These are phyloP conservation scores for Aurelia coerulea DNA, from an alignment of 30 jellyfish, hydroid and myxozoan species.

Conservation along the genomic window DNA sequence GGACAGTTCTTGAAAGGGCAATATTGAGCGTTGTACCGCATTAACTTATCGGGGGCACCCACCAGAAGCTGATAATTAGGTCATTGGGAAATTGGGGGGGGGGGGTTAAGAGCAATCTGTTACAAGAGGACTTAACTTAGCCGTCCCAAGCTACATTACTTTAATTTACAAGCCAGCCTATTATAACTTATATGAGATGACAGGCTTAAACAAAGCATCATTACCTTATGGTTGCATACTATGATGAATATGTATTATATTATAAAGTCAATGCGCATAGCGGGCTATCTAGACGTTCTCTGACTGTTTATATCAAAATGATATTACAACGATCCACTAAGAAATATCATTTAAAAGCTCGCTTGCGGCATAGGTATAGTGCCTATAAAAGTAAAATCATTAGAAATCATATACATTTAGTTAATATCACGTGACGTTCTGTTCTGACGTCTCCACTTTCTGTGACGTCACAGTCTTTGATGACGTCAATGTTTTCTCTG, in stretches of 20 bases:
- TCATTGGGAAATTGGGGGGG: too few species aligned
- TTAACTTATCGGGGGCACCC: too few species aligned
- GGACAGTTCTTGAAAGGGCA: too few species aligned
- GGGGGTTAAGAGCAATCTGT: too few species aligned
- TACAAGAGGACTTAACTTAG: too few species aligned
- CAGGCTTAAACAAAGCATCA: too few species aligned
- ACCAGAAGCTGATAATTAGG: too few species aligned
- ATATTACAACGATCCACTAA: slow-evolving; percentile 35
- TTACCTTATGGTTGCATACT: too few species aligned
- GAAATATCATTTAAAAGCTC: slow-evolving; percentile 46
- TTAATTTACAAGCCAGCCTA: too few species aligned
- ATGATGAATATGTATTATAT: slow-evolving; percentile 11
- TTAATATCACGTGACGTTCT: slow-evolving; percentile 39
- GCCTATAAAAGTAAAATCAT: slow-evolving; percentile 51
- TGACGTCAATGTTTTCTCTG: not conserved
- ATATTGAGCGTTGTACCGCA: too few species aligned
- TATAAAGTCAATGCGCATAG: slow-evolving; percentile 44
- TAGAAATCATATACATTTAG: slow-evolving; percentile 6
- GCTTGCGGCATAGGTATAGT: slow-evolving; percentile 31
- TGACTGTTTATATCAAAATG: slow-evolving; percentile 36
- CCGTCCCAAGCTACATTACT: too few species aligned
- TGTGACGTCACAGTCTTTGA: slow-evolving; percentile 9
- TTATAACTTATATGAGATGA: too few species aligned
- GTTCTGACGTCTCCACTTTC: slow-evolving; percentile 24
- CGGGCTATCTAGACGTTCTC: slow-evolving; percentile 60